These are phyloP conservation scores for Furcifer pardalis DNA, from an alignment of 2,797 vertebrate species.

Conservation along the genomic window DNA sequence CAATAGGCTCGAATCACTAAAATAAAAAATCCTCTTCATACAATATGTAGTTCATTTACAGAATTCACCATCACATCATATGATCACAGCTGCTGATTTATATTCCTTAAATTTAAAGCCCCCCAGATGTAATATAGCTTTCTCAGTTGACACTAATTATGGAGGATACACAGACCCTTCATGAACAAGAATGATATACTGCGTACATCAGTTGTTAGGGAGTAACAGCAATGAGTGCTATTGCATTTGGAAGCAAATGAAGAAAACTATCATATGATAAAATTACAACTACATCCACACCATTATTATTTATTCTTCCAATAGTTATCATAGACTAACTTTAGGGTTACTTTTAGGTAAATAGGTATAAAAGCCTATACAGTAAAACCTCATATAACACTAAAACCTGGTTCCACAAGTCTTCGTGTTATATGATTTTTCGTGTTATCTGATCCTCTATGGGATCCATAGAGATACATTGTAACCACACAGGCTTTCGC, in stretches of 20 bases:
- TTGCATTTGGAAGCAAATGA: background rate
- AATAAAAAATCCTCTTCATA: background rate
- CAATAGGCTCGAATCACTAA: background rate
- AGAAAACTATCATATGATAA: too few relatives aligned
- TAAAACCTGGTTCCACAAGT: too few relatives aligned
- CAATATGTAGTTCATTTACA: background rate
- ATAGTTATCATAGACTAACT: background rate
- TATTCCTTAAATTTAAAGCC: background rate
- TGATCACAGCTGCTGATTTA: background rate
- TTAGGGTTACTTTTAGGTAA: background rate
- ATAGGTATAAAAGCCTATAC: too few relatives aligned
- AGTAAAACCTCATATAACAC: too few relatives aligned
- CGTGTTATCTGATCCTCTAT: too few relatives aligned
- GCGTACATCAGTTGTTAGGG: background rate
- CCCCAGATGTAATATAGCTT: too few relatives aligned
- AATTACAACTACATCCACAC: too few relatives aligned
- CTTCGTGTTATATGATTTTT: too few relatives aligned
- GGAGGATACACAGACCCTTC: background rate
- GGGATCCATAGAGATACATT: too few relatives aligned
- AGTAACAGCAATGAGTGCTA: background rate
- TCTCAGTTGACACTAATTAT: too few relatives aligned
- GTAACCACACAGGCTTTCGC: too few relatives aligned
- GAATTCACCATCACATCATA: background rate
- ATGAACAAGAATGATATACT: background rate
- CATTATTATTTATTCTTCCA: background rate